Evolutionary conservation across 2,888 invertebrate species (phyloP).

Genomic region (Drosophila neotestacea): DNA sequence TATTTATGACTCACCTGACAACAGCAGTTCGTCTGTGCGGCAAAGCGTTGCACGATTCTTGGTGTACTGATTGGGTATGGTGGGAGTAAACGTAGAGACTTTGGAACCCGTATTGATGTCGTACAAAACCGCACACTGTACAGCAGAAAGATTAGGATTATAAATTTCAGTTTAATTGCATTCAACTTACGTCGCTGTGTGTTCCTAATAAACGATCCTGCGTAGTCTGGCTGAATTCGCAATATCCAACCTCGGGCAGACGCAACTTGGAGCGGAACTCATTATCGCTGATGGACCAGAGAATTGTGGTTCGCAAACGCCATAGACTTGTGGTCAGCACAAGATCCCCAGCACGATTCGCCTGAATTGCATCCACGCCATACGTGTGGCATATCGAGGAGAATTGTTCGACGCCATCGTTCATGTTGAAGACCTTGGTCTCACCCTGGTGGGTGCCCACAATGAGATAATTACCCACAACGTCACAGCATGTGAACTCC

Average conservation of each 20-base stretch:
- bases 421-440: conserved; percentile 94
- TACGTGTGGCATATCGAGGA: conserved; percentile 93
- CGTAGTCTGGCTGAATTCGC: conserved; percentile 94
- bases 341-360: conserved; percentile 90
- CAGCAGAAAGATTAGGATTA: conserved; percentile 2
- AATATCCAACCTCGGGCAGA: conserved; percentile 94
- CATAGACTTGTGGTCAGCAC: conserved; percentile 94
- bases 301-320: conserved; percentile 90
- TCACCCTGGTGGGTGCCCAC: conserved; percentile 97
- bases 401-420: conserved; percentile 92
- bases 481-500: conserved; percentile 91
- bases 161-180: neutral
- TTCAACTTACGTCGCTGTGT: conserved; percentile 87
- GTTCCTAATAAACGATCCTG: conserved; percentile 97
- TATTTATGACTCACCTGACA: conserved; percentile 87
- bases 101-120: conserved; percentile 93
- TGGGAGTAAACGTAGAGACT: conserved; percentile 90
- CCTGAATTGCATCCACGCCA: conserved; percentile 92
- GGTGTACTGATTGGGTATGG: conserved; percentile 95
- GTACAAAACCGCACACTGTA: conserved; percentile 88
- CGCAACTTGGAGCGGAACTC: conserved; percentile 87
- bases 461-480: conserved; percentile 87
- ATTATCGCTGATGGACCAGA: conserved; percentile 84
- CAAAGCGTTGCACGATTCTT: conserved; percentile 97
- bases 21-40: conserved; percentile 96